Base-by-base conservation (phyloP, 2,113 vertebrate genomes). In the Caretta caretta region DNA sequence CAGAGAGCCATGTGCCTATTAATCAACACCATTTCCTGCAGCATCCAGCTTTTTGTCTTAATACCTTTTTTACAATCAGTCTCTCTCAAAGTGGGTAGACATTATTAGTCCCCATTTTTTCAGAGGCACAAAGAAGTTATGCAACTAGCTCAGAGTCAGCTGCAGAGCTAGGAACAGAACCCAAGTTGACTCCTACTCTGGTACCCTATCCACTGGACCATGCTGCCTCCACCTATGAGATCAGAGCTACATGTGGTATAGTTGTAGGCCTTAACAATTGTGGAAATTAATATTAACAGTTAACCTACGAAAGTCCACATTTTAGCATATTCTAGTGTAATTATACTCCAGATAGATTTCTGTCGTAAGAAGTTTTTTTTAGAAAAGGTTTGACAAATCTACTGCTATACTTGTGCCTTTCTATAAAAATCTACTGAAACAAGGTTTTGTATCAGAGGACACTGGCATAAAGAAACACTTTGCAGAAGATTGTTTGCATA, bases 391-490 rank as follows among this genome's bases (percentile, higher is more conserved):
- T 78, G 24, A 27, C 24, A 27, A 12, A 29, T 48, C 24, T 78
- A 20, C 19, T 72, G 2, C 35, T 69, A 19, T 69, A 69, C 38
- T 69, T 72, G n/a, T 72, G 65, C n/a, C 65, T 10, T 20, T 72
- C 65, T 38, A 38, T n/a, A 72, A 72, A 78, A 78, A 78, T 48
- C 38, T 81, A 54, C 0, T 69, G 51, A 92, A 95, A 91, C 14
- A 80, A 0, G 1, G 20, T 96, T 94, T 92, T 20, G 94, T 49
- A 96, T 62, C 59, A 62, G 50, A 91, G 24, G 95, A 91, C n/a
- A 92, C 51, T 95, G 92, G 56, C 38, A 46, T 87, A 93, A 65
- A 89, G 27, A 94, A 80, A 89, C 90, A 50, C 8, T 25, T 84
- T 72, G 31, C 35, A 24, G 1, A 19, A 54, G 10, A 38, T 7